Percentiles rank a stretch among this genome's conserved stretches.
These are phyloP conservation scores for Neodiprion virginianus DNA, from an alignment of 1,140 invertebrate species.

Conservation along the genomic window DNA sequence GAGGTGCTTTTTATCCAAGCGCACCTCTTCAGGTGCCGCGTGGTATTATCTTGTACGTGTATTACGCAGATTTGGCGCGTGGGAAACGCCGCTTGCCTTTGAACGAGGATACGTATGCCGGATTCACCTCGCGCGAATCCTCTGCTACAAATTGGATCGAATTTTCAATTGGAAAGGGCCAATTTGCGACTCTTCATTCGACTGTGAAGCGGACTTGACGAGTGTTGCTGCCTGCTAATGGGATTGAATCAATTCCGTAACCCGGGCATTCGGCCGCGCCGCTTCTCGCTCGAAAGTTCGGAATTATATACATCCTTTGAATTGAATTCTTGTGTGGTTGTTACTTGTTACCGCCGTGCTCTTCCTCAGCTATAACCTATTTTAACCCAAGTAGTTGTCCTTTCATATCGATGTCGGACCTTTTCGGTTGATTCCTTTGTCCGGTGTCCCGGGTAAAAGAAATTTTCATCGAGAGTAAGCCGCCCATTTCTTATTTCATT, in stretches of 20 bases:
- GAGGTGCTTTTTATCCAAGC: background rate
- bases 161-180: conserved; percentile 5
- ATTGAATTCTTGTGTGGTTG: too few relatives aligned
- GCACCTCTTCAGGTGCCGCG: background rate
- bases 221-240: background rate
- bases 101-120: background rate
- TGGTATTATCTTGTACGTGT: background rate
- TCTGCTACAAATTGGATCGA: background rate
- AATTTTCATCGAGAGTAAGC: too few relatives aligned
- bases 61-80: background rate
- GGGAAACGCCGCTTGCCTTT: background rate
- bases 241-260: background rate
- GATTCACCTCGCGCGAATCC: background rate
- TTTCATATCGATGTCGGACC: too few relatives aligned
- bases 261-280: too few relatives aligned
- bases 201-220: background rate
- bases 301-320: too few relatives aligned
- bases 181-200: conserved; percentile 1
- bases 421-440: too few relatives aligned
- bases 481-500: too few relatives aligned
- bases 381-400: too few relatives aligned
- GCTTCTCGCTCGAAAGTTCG: too few relatives aligned
- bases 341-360: too few relatives aligned
- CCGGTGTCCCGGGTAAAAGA: too few relatives aligned
- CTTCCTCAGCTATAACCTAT: too few relatives aligned